Conservation (phyloP, 2,797 vertebrate species). For the Hypotaenidia philippensis region DNA sequence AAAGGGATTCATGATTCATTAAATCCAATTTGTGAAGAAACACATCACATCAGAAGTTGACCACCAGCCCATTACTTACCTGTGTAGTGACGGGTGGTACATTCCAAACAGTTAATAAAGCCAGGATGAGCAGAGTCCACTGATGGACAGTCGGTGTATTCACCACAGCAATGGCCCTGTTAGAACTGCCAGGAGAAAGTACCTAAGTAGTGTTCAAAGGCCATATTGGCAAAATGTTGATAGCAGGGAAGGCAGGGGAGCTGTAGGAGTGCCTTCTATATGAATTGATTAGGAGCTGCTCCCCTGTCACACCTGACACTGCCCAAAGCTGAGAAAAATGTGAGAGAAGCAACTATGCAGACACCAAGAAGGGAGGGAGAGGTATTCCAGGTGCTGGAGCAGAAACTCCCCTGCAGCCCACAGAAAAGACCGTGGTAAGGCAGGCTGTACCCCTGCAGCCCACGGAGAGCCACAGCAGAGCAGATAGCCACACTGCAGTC, state of each 20-base stretch:
- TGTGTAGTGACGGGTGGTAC: not conserved
- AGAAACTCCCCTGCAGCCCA: not conserved
- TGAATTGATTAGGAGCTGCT: not conserved
- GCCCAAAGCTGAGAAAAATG: not conserved
- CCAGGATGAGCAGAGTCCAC: not conserved
- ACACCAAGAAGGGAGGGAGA: not conserved
- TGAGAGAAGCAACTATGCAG: not conserved
- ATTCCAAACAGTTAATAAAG: not conserved
- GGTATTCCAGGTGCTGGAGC: not conserved
- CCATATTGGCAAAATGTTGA: not conserved
- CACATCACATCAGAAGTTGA: not conserved
- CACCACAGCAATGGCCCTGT: no score
- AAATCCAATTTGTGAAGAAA: not conserved
- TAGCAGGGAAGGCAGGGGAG: not conserved
- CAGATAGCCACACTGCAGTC: not conserved
- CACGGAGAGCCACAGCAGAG: not conserved
- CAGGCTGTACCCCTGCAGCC: not conserved
- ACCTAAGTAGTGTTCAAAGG: not conserved
- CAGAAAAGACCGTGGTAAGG: not conserved
- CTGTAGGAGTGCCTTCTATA: not conserved
- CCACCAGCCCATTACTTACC: not conserved
- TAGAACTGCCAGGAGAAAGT: not conserved
- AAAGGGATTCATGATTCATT: not conserved
- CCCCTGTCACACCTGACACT: not conserved
- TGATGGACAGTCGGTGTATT: not conserved